Evolutionary conservation across 2,888 invertebrate species (phyloP).

Genomic region (Lithophane ornitopus): DNA sequence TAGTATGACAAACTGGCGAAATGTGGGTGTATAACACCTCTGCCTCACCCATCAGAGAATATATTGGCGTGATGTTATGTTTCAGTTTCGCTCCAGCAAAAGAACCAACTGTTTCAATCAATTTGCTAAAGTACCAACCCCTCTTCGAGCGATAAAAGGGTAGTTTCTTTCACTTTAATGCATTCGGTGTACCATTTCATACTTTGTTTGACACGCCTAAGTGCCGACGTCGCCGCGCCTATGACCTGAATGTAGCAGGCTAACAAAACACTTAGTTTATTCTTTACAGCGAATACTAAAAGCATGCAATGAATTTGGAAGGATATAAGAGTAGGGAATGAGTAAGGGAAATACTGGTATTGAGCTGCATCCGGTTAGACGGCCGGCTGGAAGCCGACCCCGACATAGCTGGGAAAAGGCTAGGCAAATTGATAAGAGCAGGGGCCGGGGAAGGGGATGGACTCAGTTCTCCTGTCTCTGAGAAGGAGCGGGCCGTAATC

Average conservation of each 20-base stretch:
- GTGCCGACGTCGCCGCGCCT: slow-evolving; percentile 8
- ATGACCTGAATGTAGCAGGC: slow-evolving; percentile 19
- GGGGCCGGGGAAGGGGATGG: no score
- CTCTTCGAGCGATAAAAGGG: neutral
- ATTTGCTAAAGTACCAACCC: slow-evolving; percentile 9
- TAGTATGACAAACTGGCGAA: no score
- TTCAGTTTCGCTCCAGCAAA: neutral
- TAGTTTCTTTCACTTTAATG: slow-evolving; percentile 6
- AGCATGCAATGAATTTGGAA: neutral
- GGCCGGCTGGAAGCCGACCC: no score
- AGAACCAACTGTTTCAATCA: neutral
- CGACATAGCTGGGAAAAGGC: no score
- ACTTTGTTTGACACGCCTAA: slow-evolving; percentile 14
- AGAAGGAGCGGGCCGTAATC: neutral
- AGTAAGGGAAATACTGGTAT: no score
- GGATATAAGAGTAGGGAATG: neutral
- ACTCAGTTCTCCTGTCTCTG: no score
- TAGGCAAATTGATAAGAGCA: no score
- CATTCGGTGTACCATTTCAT: slow-evolving; percentile 21
- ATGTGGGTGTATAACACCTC: neutral
- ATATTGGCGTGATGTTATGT: neutral
- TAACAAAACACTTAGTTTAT: neutral
- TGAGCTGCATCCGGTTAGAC: no score
- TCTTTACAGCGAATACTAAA: neutral
- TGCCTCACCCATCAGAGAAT: neutral